Percentiles rank a stretch among this genome's conserved stretches.
Evolutionary conservation across 2,888 invertebrate species (phyloP).

Genomic region (Mesorhabditis sp.): DNA sequence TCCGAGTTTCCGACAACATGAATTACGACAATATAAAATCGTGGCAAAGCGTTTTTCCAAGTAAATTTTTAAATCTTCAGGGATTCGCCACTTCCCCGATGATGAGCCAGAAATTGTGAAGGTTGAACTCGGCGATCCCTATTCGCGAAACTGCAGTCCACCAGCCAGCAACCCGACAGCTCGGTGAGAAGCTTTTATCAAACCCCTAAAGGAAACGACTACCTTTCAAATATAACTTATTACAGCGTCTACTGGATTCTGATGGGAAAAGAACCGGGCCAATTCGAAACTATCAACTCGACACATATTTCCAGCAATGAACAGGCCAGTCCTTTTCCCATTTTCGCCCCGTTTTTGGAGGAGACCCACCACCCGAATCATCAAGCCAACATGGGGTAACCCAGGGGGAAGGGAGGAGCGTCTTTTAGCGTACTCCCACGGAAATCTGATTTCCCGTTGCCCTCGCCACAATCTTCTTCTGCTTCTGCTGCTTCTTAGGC

Average conservation of each 20-base stretch:
- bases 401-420: too few species aligned
- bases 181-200: slow-evolving; percentile 17
- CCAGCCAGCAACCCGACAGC: slow-evolving; percentile 53
- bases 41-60: too few species aligned
- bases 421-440: too few species aligned
- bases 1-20: too few species aligned
- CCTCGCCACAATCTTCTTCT: too few species aligned
- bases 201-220: neutral
- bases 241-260: slow-evolving; percentile 56
- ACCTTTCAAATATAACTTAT: neutral
- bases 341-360: too few species aligned
- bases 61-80: slow-evolving; percentile 21
- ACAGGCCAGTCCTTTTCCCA: slow-evolving; percentile 32
- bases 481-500: too few species aligned
- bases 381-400: too few species aligned
- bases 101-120: slow-evolving; percentile 42
- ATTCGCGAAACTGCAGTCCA: slow-evolving; percentile 51
- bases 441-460: too few species aligned
- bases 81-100: slow-evolving; percentile 44
- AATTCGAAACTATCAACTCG: slow-evolving; percentile 53
- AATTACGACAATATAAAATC: too few species aligned
- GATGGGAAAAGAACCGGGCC: slow-evolving; percentile 48
- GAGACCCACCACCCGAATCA: too few species aligned
- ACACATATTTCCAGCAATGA: slow-evolving; percentile 57
- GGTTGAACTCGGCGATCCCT: slow-evolving; percentile 56